Evolutionary conservation across 2,113 vertebrate genomes (phyloP), one percentile per base, ranked within the genome.

Genomic region (Xenopus laevis): DNA sequence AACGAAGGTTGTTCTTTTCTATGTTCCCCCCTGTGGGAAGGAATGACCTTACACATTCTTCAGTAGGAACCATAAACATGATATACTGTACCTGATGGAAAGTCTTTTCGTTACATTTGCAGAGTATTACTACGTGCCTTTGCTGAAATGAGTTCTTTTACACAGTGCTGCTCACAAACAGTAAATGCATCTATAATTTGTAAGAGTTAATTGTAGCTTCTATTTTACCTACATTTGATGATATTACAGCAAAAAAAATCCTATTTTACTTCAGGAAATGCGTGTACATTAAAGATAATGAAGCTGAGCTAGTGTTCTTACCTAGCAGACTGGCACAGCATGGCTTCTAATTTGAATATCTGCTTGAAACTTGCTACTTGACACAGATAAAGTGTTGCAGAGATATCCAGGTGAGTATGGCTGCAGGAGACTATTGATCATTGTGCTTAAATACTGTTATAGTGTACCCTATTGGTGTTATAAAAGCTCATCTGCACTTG

Each of bases 241-340:
- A 82, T 44, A 81, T 50, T 72, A 23, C 60, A 82, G 40, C 71
- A 81, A 86, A 68, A 86, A 68, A 46, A 74, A 84, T 82, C 68
- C 82, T 77, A 71, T 71, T 74, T 64, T 83, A 84, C 84, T 78
- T 67, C 79, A 75, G 61, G 46, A 67, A 82, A 40, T 62, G 13
- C 55, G 82, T 75, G 82, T 82, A 82, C 46, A 82, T 85, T 85
- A 85, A 84, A 89, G 86, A 89, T 86, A 90, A 88, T 86, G 83
- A 88, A 89, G 84, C 76, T 80, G 65, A 81, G 83, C 76, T 84
- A 86, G 80, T 78, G 84, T 55, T 82, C 84, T 91, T 87, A 89
- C 71, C 74, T 71, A 83, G 84, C 86, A 89, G 85, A 88, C 88
- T 87, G 85, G 83, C 87, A 81, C 89, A 90, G 88, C 82, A 71